A percentile compares a stretch with the other conserved stretches of the same genome.
Evolutionary conservation across 2,888 invertebrate genomes (phyloP).

Genomic region (Thyatira batis): DNA sequence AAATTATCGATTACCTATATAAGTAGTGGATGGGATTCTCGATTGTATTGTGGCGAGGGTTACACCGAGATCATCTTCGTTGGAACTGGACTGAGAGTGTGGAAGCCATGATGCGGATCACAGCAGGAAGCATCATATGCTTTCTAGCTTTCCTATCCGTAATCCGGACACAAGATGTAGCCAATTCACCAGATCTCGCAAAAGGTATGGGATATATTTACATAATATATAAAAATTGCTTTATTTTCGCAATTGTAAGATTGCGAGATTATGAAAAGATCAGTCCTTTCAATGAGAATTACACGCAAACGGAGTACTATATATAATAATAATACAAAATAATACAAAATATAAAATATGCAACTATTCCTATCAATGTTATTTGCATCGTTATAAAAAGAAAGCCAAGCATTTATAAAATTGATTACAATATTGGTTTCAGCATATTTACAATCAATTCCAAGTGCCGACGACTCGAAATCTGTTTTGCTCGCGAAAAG

Average conservation of each 20-base stretch:
- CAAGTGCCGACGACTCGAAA: background rate
- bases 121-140: conserved; percentile 25
- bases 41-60: background rate
- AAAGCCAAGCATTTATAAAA: too few species aligned
- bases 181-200: conserved; percentile 26
- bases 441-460: background rate
- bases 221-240: background rate
- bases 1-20: conserved; percentile 17
- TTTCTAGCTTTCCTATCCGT: conserved; percentile 32
- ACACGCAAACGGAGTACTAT: too few species aligned
- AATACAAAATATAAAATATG: too few species aligned
- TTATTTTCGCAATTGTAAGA: too few species aligned
- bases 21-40: background rate
- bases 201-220: conserved; percentile 22
- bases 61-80: background rate
- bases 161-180: conserved; percentile 22
- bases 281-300: too few species aligned
- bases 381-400: too few species aligned
- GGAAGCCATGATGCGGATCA: conserved; percentile 7
- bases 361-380: too few species aligned
- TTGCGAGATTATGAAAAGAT: too few species aligned
- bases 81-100: conserved; percentile 3
- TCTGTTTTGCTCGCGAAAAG: background rate
- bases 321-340: too few species aligned
- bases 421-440: too few species aligned